A percentile compares a stretch with the other conserved stretches of the same genome.
phyloP scores from a whole-genome alignment of 1,140 invertebrate genomes.

The Hylaeus anthracinus region DNA sequence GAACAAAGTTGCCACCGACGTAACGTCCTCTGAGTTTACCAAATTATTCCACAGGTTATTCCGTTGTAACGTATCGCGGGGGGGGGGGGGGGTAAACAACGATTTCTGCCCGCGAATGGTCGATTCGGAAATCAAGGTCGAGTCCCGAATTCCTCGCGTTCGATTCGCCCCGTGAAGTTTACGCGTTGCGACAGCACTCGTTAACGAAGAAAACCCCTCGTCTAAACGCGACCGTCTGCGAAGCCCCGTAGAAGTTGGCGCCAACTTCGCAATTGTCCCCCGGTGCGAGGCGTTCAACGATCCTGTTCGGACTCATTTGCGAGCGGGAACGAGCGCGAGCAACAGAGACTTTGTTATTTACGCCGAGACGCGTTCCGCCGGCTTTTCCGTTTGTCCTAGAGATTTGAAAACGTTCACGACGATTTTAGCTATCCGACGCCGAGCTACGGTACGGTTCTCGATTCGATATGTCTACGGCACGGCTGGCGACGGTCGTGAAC shows the following conservation, averaged over 20 bases:
- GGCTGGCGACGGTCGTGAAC: too few species aligned
- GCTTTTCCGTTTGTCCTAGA: not conserved
- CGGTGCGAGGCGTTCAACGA: constrained; percentile 26
- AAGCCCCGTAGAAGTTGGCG: constrained; percentile 22
- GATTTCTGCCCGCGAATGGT: too few species aligned
- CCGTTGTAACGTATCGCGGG: too few species aligned
- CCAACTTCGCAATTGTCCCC: constrained; percentile 25
- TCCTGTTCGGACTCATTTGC: constrained; percentile 28
- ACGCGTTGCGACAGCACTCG: not conserved
- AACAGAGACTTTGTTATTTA: constrained; percentile 6
- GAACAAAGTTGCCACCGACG: not conserved
- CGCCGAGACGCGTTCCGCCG: not conserved
- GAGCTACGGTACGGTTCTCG: not conserved
- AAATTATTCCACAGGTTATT: too few species aligned
- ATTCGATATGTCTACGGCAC: too few species aligned
- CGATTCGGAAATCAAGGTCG: too few species aligned
- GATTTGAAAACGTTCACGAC: not conserved
- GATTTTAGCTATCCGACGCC: not conserved
- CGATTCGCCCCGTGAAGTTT: too few species aligned
- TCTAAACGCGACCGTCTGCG: not conserved
- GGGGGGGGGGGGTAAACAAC: too few species aligned
- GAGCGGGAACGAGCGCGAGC: not conserved
- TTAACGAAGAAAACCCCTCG: not conserved
- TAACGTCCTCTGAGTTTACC: too few species aligned
- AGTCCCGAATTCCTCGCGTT: not conserved